Percentiles rank a stretch among this genome's conserved stretches.
Evolutionary conservation across 2,888 invertebrate genomes (phyloP).

Genomic region (Formica aserva): DNA sequence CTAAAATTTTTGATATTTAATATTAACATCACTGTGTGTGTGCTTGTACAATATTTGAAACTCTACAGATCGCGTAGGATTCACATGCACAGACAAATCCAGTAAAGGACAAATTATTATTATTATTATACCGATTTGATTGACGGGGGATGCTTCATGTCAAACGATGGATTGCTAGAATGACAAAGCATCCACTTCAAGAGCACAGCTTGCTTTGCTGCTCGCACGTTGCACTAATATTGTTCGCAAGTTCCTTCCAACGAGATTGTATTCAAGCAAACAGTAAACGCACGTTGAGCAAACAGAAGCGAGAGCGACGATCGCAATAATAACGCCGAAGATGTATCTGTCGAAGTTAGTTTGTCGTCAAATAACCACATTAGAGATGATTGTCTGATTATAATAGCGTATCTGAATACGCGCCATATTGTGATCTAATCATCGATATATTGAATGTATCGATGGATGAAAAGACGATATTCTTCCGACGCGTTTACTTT

Average conservation of each 20-base stretch:
- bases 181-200: constrained; percentile 64
- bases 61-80: neutral
- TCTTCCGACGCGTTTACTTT: constrained; percentile 16
- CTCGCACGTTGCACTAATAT: constrained; percentile 63
- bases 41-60: neutral
- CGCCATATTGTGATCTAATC: neutral
- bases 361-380: neutral
- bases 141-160: constrained; percentile 63
- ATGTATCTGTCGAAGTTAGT: neutral
- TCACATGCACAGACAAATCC: constrained; percentile 39
- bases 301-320: constrained; percentile 15
- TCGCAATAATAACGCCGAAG: constrained; percentile 20
- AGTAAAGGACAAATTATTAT: constrained; percentile 62
- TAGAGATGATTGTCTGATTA: constrained; percentile 9
- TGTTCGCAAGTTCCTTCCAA: constrained; percentile 59
- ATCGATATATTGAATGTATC: neutral
- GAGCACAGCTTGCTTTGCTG: constrained; percentile 33
- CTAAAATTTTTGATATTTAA: neutral
- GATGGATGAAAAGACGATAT: neutral
- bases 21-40: neutral
- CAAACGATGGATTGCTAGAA: constrained; percentile 57
- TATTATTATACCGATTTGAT: constrained; percentile 61
- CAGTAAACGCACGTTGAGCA: constrained; percentile 7
- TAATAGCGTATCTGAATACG: neutral
- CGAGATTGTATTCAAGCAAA: constrained; percentile 43